Conservation (phyloP, 2,888 invertebrate species). For the Leucophenga maculata region DNA sequence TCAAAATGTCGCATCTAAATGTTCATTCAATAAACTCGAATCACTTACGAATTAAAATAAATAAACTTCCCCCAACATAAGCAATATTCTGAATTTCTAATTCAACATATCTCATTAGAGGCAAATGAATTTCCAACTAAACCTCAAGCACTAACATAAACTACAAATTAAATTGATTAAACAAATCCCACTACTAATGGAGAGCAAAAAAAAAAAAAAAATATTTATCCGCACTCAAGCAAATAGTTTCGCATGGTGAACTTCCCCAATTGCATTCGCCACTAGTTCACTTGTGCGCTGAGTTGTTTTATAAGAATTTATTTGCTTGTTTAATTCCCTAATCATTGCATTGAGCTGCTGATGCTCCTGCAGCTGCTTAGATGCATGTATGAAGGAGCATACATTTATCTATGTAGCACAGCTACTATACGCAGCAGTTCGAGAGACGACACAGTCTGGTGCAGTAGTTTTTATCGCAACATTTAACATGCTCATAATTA, state of each 20-base stretch:
- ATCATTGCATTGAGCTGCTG: conserved; percentile 45
- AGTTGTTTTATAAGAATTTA: conserved; percentile 46
- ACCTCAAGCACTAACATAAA: too few species aligned
- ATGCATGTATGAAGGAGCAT: conserved; percentile 2
- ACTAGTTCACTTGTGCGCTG: conserved; percentile 34
- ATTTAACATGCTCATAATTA: conserved; percentile 67
- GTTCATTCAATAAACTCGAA: too few species aligned
- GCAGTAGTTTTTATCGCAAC: conserved; percentile 65
- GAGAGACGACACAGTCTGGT: background rate
- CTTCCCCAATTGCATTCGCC: conserved; percentile 37
- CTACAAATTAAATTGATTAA: too few species aligned
- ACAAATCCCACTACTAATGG: too few species aligned
- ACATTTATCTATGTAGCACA: background rate
- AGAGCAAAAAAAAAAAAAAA: background rate
- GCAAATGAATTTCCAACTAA: too few species aligned
- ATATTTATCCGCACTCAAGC: conserved; percentile 5
- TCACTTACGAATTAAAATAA: too few species aligned
- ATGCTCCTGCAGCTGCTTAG: conserved; percentile 19
- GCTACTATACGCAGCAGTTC: conserved; percentile 52
- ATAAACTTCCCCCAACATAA: too few species aligned
- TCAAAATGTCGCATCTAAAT: too few species aligned
- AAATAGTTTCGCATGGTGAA: conserved; percentile 5
- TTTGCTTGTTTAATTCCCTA: conserved; percentile 59
- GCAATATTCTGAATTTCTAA: too few species aligned
- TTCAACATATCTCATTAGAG: too few species aligned